A percentile compares a stretch with the other conserved stretches of the same genome.
Evolutionary conservation across 2,113 vertebrate genomes (phyloP).

Genomic region (Neotragus pygmaeus): DNA sequence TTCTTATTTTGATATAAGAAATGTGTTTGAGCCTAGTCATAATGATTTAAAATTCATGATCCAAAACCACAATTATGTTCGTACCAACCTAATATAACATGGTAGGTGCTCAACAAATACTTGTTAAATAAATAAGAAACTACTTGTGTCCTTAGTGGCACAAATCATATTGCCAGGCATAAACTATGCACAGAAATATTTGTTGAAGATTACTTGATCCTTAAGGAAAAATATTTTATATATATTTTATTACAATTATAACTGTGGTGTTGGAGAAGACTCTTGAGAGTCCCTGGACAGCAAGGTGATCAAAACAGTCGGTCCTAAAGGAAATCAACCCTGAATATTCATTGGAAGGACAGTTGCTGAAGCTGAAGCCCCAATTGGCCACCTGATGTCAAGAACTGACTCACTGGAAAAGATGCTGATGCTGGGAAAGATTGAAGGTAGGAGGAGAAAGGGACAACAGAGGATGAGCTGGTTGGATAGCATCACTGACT

Average conservation of each 20-base stretch:
- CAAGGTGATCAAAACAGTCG: neutral
- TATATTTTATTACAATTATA: neutral
- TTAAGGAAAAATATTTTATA: neutral
- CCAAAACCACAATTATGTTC: neutral
- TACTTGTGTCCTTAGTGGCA: neutral
- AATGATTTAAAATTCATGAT: neutral
- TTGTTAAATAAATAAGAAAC: neutral
- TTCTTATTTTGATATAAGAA: neutral
- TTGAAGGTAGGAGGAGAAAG: neutral
- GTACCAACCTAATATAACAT: neutral
- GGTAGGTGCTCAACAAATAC: neutral
- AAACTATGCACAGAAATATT: neutral
- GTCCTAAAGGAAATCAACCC: neutral
- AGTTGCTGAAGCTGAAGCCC: neutral
- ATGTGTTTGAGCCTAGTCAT: neutral
- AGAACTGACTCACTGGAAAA: neutral
- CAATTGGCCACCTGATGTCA: neutral
- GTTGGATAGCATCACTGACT: neutral
- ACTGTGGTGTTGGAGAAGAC: neutral
- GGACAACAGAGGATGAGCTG: neutral
- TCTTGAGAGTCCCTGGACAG: neutral
- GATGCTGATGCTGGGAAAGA: neutral
- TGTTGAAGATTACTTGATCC: neutral
- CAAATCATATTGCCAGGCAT: neutral
- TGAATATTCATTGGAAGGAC: neutral